Conservation (phyloP, 2,113 vertebrate species). For the Lynx canadensis region DNA sequence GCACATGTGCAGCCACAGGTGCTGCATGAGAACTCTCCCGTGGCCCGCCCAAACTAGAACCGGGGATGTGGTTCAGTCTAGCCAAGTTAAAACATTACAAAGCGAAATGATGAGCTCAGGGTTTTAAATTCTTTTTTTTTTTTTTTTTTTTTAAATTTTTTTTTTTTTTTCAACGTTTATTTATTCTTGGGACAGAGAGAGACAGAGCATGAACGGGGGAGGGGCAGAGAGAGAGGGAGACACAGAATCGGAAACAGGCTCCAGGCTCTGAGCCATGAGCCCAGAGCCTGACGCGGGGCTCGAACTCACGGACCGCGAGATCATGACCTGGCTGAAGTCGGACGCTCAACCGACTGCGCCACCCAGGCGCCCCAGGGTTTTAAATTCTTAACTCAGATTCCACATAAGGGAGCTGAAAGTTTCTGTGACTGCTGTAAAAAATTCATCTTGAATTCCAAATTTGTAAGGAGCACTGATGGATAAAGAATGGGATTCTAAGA, state of each 20-base stretch:
- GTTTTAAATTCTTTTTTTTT: background rate
- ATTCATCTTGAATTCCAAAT: background rate
- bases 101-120: background rate
- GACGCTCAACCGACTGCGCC: no score
- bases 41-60: background rate
- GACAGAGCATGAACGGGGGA: no score
- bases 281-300: no score
- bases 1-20: rapidly evolving
- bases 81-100: background rate
- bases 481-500: background rate
- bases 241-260: no score
- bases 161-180: no score
- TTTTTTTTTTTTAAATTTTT: no score
- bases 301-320: no score
- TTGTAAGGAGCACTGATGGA: background rate
- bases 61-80: background rate
- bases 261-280: no score
- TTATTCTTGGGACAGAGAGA: no score
- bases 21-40: background rate
- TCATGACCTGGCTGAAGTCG: no score
- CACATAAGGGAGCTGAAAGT: background rate
- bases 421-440: background rate
- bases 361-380: no score
- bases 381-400: background rate
- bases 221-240: no score